Conservation (phyloP, 2,113 vertebrate genomes). For the Cryptomyrus ogoouensis region DNA sequence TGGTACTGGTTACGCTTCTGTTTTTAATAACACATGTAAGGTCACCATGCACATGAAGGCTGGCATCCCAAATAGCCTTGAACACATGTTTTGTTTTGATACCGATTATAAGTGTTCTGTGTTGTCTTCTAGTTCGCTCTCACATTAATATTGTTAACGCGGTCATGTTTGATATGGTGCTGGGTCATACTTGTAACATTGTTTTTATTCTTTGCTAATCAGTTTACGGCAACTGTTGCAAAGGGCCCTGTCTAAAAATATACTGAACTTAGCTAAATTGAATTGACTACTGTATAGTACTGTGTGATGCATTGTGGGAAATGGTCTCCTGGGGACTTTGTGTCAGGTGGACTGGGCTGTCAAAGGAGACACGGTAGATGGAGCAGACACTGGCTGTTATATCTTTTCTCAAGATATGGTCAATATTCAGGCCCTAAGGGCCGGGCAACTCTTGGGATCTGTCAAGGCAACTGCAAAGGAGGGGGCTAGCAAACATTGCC, state of each 20-base stretch:
- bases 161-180: neutral
- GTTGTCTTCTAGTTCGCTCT: neutral
- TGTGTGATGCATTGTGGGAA: neutral
- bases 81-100: neutral
- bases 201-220: neutral
- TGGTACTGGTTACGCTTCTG: neutral
- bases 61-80: neutral
- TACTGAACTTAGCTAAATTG: neutral
- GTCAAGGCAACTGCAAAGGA: neutral
- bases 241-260: neutral
- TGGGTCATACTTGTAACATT: neutral
- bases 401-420: neutral
- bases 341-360: neutral
- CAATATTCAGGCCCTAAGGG: neutral
- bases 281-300: neutral
- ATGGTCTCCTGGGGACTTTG: neutral
- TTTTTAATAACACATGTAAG: neutral
- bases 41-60: neutral
- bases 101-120: neutral
- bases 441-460: neutral
- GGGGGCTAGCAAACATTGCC: neutral
- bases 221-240: neutral
- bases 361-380: neutral
- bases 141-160: neutral
- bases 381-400: neutral